A percentile compares a stretch with the other conserved stretches of the same genome.
These are phyloP conservation scores for Panzeria rudis DNA, from an alignment of 2,888 invertebrate genomes.

Conservation along the genomic window DNA sequence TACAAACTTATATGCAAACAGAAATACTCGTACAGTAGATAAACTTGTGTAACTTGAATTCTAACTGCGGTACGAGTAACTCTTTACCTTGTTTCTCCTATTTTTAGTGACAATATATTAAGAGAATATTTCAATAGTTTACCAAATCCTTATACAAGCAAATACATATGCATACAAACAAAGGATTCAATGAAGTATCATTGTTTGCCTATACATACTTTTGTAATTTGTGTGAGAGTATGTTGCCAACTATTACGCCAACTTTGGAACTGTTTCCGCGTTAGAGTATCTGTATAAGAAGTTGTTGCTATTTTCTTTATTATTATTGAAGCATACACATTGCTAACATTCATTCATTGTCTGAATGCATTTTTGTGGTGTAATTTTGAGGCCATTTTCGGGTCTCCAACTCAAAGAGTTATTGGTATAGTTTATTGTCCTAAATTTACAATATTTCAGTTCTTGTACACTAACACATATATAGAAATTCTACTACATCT, in stretches of 20 bases:
- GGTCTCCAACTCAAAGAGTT: slow-evolving; percentile 67
- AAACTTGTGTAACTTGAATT: slow-evolving; percentile 46
- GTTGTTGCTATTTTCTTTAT: slow-evolving; percentile 17
- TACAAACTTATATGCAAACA: slow-evolving; percentile 5
- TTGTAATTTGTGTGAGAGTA: neutral
- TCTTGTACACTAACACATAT: neutral
- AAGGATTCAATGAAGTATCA: slow-evolving; percentile 37
- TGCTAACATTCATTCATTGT: slow-evolving; percentile 50
- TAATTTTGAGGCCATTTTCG: slow-evolving; percentile 61
- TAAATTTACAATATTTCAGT: slow-evolving; percentile 60
- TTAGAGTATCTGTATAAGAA: neutral
- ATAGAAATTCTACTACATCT: neutral
- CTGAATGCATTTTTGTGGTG: slow-evolving; percentile 64
- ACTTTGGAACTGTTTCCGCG: slow-evolving; percentile 1
- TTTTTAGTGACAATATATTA: slow-evolving; percentile 37
- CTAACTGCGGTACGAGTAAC: slow-evolving; percentile 14
- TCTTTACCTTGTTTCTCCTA: slow-evolving; percentile 56
- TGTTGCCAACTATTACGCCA: slow-evolving; percentile 49
- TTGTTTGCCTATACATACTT: slow-evolving; percentile 19
- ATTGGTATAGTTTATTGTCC: slow-evolving; percentile 72
- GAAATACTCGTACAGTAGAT: neutral
- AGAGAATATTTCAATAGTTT: slow-evolving; percentile 40
- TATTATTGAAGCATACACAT: slow-evolving; percentile 53
- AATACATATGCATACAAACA: neutral
- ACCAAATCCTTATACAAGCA: slow-evolving; percentile 27